Evolutionary conservation across 2,797 vertebrate genomes (phyloP).

Genomic region (Harpagifer antarcticus): DNA sequence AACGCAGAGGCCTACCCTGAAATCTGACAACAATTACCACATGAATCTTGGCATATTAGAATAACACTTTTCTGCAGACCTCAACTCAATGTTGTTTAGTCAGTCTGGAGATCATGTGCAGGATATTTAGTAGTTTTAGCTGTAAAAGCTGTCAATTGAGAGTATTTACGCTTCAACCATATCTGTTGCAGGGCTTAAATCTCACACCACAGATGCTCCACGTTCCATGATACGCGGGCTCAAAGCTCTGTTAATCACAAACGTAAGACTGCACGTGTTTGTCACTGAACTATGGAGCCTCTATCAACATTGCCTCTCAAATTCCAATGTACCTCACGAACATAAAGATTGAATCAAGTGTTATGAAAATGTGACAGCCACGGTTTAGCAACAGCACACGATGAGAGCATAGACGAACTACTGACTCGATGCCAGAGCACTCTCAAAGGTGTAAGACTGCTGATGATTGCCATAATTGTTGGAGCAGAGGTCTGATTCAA

Average conservation of each 20-base stretch:
- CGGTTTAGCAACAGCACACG: conserved; percentile 45
- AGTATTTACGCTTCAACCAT: conserved; percentile 28
- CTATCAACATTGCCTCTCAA: conserved; percentile 47
- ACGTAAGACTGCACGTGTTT: conserved; percentile 14
- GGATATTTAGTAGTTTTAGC: conserved; percentile 31
- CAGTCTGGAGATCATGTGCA: conserved; percentile 61
- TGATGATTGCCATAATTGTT: conserved; percentile 68
- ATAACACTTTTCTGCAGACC: conserved; percentile 58
- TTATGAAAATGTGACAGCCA: conserved; percentile 64
- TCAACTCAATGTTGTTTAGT: conserved; percentile 43
- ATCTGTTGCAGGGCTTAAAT: conserved; percentile 30
- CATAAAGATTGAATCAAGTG: conserved; percentile 63
- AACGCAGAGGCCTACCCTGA: conserved; percentile 67
- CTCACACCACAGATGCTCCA: conserved; percentile 35
- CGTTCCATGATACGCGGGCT: conserved; percentile 15
- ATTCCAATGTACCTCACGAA: conserved; percentile 53
- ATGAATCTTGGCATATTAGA: conserved; percentile 70
- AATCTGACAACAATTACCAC: conserved; percentile 82
- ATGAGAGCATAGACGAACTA: conserved; percentile 25
- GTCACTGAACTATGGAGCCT: conserved; percentile 19
- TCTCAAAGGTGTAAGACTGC: conserved; percentile 45
- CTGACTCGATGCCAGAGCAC: conserved; percentile 57
- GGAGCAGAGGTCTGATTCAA: conserved; percentile 45
- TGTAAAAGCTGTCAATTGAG: conserved; percentile 28
- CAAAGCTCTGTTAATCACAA: conserved; percentile 42